These are phyloP conservation scores for Lathamus discolor DNA, from an alignment of 2,113 vertebrate genomes.

Conservation along the genomic window DNA sequence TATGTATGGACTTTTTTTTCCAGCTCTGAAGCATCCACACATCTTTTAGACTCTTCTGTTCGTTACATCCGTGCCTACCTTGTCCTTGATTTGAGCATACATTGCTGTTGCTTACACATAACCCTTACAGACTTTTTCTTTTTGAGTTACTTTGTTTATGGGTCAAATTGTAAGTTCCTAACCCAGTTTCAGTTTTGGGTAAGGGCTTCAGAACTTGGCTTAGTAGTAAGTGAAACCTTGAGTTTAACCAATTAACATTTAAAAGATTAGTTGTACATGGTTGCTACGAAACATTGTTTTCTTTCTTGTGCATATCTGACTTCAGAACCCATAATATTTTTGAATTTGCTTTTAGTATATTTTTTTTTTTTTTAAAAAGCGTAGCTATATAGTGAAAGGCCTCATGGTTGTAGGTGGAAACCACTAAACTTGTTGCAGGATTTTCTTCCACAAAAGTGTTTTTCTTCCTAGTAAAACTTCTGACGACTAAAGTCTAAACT, in stretches of 20 bases:
- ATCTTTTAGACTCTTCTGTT: background rate
- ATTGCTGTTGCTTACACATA: background rate
- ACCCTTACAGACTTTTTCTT: background rate
- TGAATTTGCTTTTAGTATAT: background rate
- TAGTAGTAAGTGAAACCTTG: background rate
- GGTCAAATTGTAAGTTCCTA: background rate
- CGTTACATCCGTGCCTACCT: background rate
- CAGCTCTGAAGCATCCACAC: background rate
- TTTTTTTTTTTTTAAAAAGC: background rate
- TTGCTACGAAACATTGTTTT: background rate
- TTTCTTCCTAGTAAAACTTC: background rate
- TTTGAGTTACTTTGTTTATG: background rate
- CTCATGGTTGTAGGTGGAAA: background rate
- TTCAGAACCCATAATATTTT: background rate
- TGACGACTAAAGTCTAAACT: background rate
- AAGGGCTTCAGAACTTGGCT: background rate
- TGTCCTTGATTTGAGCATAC: background rate
- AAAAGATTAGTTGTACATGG: background rate
- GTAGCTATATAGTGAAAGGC: background rate
- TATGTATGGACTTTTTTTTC: background rate
- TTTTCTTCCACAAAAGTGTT: constrained; percentile 7
- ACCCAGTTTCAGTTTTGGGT: background rate
- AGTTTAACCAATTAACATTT: background rate
- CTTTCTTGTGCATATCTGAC: background rate
- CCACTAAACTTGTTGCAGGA: background rate